These are phyloP conservation scores for Pampus argenteus DNA, from an alignment of 2,797 vertebrate genomes.

Conservation along the genomic window DNA sequence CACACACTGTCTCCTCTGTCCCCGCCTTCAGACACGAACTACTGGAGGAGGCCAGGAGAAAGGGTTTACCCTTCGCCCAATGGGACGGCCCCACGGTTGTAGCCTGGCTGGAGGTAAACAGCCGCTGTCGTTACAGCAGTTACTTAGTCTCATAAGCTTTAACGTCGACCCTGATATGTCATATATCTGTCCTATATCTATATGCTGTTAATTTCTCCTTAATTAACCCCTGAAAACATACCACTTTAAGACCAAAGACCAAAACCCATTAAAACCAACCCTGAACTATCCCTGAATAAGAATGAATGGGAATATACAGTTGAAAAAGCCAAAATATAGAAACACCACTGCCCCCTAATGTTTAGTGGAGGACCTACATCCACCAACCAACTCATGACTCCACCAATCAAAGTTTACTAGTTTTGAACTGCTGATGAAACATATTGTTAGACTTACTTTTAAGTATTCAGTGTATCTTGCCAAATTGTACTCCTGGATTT, in stretches of 20 bases:
- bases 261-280: no score
- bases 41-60: slow-evolving; percentile 95
- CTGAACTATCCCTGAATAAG: no score
- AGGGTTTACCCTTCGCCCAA: slow-evolving; percentile 97
- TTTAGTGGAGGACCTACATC: slow-evolving; percentile 7
- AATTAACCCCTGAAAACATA: no score
- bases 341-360: slow-evolving; percentile 63
- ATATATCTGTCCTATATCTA: no score
- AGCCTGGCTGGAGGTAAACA: slow-evolving; percentile 94
- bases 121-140: neutral
- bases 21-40: slow-evolving; percentile 92
- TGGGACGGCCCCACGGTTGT: slow-evolving; percentile 98
- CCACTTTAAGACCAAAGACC: no score
- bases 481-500: neutral
- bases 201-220: no score
- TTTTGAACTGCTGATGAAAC: neutral
- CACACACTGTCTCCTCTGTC: slow-evolving; percentile 50
- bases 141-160: neutral
- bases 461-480: neutral
- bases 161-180: neutral
- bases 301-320: neutral
- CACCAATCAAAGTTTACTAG: slow-evolving; percentile 3
- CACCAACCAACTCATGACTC: neutral
- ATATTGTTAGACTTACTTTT: neutral
- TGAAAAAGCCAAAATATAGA: neutral